These are phyloP conservation scores for Linyphia triangularis DNA, from an alignment of 2,888 invertebrate genomes.

Conservation along the genomic window DNA sequence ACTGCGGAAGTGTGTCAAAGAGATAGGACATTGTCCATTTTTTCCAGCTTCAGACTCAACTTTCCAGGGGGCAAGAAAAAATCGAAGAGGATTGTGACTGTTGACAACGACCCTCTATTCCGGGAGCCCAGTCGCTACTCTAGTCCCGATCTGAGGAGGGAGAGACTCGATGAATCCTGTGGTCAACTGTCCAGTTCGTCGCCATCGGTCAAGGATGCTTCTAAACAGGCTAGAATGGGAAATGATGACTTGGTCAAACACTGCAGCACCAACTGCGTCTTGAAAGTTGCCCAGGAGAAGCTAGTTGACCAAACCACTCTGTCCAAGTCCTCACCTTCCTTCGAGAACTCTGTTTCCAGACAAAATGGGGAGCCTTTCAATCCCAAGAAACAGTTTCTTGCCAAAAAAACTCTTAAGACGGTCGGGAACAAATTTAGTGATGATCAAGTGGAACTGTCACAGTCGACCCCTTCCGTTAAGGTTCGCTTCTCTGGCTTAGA, in stretches of 20 bases:
- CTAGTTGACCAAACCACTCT: neutral
- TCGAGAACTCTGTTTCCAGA: neutral
- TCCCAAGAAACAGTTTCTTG: too few species aligned
- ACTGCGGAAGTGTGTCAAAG: slow-evolving; percentile 49
- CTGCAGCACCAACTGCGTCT: neutral
- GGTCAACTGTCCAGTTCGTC: slow-evolving; percentile 43
- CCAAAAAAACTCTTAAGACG: neutral
- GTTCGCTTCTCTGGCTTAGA: neutral
- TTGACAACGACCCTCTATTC: neutral
- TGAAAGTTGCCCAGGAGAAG: slow-evolving; percentile 9
- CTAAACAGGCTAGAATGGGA: neutral
- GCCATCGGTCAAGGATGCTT: slow-evolving; percentile 14
- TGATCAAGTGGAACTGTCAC: slow-evolving; percentile 11
- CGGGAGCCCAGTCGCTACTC: slow-evolving; percentile 43
- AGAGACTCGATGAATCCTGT: neutral
- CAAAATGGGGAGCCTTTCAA: too few species aligned
- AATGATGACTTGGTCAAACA: neutral
- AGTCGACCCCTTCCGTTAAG: slow-evolving; percentile 39
- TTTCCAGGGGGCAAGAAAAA: slow-evolving; percentile 40
- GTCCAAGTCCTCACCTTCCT: slow-evolving; percentile 45
- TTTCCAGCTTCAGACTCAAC: slow-evolving; percentile 61
- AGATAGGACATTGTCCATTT: slow-evolving; percentile 57
- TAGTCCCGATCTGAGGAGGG: slow-evolving; percentile 61
- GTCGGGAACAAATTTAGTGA: slow-evolving; percentile 17
- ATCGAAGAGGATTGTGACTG: slow-evolving; percentile 22